These are phyloP conservation scores for Polymixis flavicincta DNA, from an alignment of 2,888 invertebrate genomes.

Conservation along the genomic window DNA sequence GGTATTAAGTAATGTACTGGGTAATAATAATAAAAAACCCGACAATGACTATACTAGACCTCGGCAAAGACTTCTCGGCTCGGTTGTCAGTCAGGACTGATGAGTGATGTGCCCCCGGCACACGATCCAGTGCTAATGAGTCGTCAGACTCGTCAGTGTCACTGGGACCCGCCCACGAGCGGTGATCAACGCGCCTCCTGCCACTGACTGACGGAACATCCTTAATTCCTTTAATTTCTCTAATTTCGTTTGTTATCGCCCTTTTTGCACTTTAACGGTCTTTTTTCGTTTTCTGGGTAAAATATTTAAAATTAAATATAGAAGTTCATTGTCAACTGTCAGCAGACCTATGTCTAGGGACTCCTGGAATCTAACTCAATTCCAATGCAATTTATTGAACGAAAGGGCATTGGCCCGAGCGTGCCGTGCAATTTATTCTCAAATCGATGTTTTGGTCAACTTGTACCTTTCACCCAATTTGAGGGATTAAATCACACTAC, in stretches of 20 bases:
- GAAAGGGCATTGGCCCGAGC: background rate
- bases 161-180: constrained; percentile 69
- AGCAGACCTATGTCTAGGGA: too few species aligned
- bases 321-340: background rate
- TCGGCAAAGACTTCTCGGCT: constrained; percentile 37
- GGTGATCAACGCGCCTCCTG: constrained; percentile 60
- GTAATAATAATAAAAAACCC: background rate
- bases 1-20: too few species aligned
- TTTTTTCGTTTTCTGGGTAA: constrained; percentile 5
- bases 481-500: background rate
- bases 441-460: background rate
- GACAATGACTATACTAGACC: constrained; percentile 11
- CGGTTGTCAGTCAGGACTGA: constrained; percentile 39
- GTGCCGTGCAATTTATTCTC: background rate
- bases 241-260: constrained; percentile 58
- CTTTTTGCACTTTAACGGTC: constrained; percentile 31
- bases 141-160: constrained; percentile 85
- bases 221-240: constrained; percentile 71
- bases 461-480: background rate
- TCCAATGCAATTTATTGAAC: background rate
- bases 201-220: constrained; percentile 67
- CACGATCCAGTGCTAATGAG: constrained; percentile 79
- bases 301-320: background rate
- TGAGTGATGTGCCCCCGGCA: constrained; percentile 55
- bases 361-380: background rate